A percentile compares a stretch with the other conserved stretches of the same genome.
Conservation (phyloP, 2,888 invertebrate species). For the Platycheirus albimanus region DNA sequence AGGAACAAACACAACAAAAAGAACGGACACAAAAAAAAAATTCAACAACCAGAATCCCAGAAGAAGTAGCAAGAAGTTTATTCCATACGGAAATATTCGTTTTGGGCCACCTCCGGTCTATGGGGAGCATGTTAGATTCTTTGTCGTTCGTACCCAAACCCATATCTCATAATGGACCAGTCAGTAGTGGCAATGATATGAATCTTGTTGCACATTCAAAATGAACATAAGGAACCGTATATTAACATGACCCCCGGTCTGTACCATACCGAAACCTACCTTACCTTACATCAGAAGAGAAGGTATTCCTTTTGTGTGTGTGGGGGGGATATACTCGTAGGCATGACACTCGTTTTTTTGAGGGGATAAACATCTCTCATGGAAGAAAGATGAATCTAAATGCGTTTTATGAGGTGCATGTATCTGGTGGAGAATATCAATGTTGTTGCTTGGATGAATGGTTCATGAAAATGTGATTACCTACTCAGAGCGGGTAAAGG, state of each 20-base stretch:
- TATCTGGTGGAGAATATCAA: constrained; percentile 56
- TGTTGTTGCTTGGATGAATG: constrained; percentile 50
- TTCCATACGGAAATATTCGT: constrained; percentile 27
- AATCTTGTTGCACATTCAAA: constrained; percentile 70
- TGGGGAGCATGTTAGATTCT: constrained; percentile 60
- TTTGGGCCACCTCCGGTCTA: constrained; percentile 46
- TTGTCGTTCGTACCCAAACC: constrained; percentile 57
- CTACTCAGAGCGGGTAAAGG: too few species aligned
- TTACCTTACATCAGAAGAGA: constrained; percentile 10
- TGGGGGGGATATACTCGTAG: not conserved
- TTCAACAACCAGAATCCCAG: not conserved
- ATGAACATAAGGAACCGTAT: constrained; percentile 64
- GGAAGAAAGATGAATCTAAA: constrained; percentile 57
- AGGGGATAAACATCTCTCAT: constrained; percentile 51
- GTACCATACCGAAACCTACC: too few species aligned
- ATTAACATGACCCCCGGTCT: constrained; percentile 63
- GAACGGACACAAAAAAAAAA: not conserved
- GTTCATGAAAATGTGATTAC: constrained; percentile 65
- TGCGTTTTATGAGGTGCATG: constrained; percentile 67
- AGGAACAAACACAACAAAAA: not conserved
- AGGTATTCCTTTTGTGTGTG: constrained; percentile 20
- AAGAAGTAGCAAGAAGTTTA: not conserved
- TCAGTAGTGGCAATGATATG: constrained; percentile 64
- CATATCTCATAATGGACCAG: constrained; percentile 66
- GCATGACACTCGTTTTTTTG: constrained; percentile 18